Conservation (phyloP, 2,888 invertebrate genomes). For the Archips crataeganus region DNA sequence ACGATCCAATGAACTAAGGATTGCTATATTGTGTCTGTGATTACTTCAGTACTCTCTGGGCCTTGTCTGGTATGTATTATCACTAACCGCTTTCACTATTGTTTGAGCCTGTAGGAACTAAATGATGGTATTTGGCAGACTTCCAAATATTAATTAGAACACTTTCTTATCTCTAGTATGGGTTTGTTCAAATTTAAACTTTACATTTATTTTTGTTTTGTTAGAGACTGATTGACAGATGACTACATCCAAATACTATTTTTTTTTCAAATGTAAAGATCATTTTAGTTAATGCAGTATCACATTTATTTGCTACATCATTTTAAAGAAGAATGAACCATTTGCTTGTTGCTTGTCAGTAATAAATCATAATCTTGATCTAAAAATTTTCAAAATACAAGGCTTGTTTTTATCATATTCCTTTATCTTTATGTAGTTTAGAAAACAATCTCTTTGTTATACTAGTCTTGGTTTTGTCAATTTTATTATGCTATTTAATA, state of each 20-base stretch:
- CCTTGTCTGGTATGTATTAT: slow-evolving; percentile 43
- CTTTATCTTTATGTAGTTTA: background rate
- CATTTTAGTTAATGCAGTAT: background rate
- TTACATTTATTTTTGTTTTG: slow-evolving; percentile 37
- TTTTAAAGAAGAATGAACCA: background rate
- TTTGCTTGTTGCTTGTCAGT: background rate
- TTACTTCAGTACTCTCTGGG: slow-evolving; percentile 35
- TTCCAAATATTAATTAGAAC: slow-evolving; percentile 74
- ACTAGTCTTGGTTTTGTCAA: background rate
- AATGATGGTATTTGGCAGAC: slow-evolving; percentile 66
- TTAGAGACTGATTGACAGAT: slow-evolving; percentile 29
- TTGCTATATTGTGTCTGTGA: slow-evolving; percentile 36
- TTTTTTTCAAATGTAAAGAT: background rate
- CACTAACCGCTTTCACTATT: slow-evolving; percentile 44
- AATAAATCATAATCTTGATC: background rate
- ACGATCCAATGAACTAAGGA: slow-evolving; percentile 5
- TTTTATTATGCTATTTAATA: background rate
- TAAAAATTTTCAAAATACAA: background rate
- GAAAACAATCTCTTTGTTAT: background rate
- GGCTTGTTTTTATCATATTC: background rate
- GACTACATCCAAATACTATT: background rate
- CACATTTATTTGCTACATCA: background rate
- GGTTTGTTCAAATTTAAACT: slow-evolving; percentile 49
- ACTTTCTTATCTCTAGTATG: slow-evolving; percentile 64
- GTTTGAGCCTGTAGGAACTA: slow-evolving; percentile 42